Base-by-base conservation (phyloP, 2,888 invertebrate species). In the Slavum lentiscoides region DNA sequence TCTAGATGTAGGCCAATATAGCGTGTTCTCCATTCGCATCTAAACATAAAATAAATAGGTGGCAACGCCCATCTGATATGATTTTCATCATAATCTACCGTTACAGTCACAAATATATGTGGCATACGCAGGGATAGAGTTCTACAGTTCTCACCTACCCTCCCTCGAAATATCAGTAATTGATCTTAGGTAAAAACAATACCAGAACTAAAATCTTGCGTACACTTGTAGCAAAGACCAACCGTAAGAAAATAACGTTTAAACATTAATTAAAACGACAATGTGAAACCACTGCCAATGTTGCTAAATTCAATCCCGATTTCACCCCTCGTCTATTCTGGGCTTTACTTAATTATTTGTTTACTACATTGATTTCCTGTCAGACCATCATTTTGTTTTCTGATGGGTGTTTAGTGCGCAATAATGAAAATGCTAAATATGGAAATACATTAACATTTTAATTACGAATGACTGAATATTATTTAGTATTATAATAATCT, bases 331-430 rank as follows among this genome's bases (percentile, higher is more conserved):
- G 15, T 21, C 49, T 5, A 49, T 59, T 61, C 58, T 68, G 43
- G 49, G 15, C 30, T 67, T 61, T 59, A 76, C 76, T 43, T 43
- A 4, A 43, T 43, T 43, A 11, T n/a, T 43, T 17, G 49, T 59
- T 76, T 43, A 43, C 59, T n/a, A 49, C 76, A 68, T 76, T 68
- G 76, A 76, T 76, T 76, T 68, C 76, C 68, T 61, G 59, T 68
- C 76, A 76, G 8, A 49, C 67, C 59, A 23, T 13, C 30, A 30
- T 68, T 75, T 68, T 75, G 43, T 75, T 75, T 75, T 75, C 13
- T 23, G 23, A 67, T 59, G 43, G 23, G 8, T 68, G 59, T 30
- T 75, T 67, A 67, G 30, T 59, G n/a, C 13, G 7, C 39, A 43
- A 75, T 59, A 23, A 21, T 74, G 37, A 13, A 74, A 74, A 55